Evolutionary conservation across 1,140 invertebrate species (phyloP).

Genomic region (Aleiodes sp.): DNA sequence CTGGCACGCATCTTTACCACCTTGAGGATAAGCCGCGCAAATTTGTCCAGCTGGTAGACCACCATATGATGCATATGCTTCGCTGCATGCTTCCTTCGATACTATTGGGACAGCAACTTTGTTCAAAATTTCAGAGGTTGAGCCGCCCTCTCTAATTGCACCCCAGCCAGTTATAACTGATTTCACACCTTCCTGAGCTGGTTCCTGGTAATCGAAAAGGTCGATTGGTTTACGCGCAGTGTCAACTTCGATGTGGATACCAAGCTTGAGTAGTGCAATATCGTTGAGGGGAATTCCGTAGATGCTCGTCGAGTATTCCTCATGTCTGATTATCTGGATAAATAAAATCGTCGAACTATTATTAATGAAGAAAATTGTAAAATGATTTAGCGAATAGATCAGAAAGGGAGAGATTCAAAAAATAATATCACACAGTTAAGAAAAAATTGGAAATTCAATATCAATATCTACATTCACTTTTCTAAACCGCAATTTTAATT

Average conservation of each 20-base stretch:
- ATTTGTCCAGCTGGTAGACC: conserved; percentile 74
- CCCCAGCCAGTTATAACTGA: conserved; percentile 60
- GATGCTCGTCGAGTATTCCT: conserved; percentile 20
- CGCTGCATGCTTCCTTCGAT: conserved; percentile 47
- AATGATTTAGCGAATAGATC: no score
- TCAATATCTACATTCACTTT: no score
- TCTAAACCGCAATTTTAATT: no score
- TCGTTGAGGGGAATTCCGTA: conserved; percentile 43
- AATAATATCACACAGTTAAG: not conserved
- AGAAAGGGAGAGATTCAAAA: no score
- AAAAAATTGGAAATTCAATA: no score
- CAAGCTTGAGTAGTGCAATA: conserved; percentile 40
- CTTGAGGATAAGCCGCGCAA: conserved; percentile 74
- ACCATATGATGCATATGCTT: conserved; percentile 48
- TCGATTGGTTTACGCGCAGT: conserved; percentile 34
- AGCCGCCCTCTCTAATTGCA: conserved; percentile 35
- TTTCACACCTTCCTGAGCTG: conserved; percentile 37
- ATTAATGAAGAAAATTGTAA: no score
- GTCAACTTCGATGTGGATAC: conserved; percentile 37
- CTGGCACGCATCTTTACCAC: conserved; percentile 77
- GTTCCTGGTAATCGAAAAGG: conserved; percentile 40
- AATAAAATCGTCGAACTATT: not conserved
- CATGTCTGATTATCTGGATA: conserved; percentile 38
- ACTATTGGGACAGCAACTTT: conserved; percentile 59
- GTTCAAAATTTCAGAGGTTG: conserved; percentile 38